A percentile compares a stretch with the other conserved stretches of the same genome.
phyloP scores from a whole-genome alignment of 2,888 invertebrate genomes.

The Lydus trimaculatus region DNA sequence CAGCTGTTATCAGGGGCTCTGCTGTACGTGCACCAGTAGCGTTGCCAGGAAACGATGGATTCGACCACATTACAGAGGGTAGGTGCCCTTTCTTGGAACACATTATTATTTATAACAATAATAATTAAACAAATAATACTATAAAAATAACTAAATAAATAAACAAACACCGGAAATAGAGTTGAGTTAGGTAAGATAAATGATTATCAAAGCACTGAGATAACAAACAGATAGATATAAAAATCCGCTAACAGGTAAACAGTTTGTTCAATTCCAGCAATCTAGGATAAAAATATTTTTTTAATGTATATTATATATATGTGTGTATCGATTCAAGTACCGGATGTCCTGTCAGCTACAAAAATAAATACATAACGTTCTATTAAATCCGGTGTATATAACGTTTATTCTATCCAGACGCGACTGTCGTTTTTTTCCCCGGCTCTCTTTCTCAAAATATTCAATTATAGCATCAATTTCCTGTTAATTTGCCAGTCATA shows the following conservation, averaged over 20 bases:
- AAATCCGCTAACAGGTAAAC: conserved; percentile 21
- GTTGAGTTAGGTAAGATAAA: background rate
- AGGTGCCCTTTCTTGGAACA: background rate
- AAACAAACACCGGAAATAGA: background rate
- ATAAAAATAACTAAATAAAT: background rate
- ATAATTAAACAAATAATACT: background rate
- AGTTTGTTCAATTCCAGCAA: conserved; percentile 24
- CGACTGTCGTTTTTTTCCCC: background rate
- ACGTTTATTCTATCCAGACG: conserved; percentile 12
- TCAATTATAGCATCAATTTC: background rate
- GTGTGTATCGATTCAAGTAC: conserved; percentile 22
- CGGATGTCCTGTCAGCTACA: conserved; percentile 29
- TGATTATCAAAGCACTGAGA: background rate
- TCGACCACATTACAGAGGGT: background rate
- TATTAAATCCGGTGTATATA: conserved; percentile 21
- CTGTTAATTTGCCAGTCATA: background rate
- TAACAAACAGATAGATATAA: background rate
- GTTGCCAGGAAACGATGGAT: background rate
- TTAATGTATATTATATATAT: background rate
- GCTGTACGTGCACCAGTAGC: background rate
- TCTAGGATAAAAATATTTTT: conserved; percentile 28
- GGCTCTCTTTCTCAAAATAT: background rate
- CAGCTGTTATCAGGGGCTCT: conserved; percentile 2
- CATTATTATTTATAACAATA: background rate
- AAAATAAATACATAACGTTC: conserved; percentile 24